Conservation (phyloP, 1,140 invertebrate genomes). For the Eumeta japonica region DNA sequence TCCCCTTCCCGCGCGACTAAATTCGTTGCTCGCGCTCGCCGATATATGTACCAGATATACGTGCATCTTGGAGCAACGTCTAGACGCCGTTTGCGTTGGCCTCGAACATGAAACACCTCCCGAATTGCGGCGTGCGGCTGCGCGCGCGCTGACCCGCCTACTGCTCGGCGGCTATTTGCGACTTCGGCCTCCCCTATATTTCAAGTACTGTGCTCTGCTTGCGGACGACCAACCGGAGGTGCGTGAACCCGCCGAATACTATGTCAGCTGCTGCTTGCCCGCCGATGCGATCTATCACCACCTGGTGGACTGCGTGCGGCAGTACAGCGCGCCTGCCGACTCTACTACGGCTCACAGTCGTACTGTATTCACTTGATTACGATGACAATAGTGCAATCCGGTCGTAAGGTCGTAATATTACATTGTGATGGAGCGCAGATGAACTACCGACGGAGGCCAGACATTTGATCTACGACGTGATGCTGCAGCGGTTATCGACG, state of each 20-base stretch:
- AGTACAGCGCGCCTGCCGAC: conserved; percentile 30
- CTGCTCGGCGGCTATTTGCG: conserved; percentile 36
- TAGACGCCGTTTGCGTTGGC: conserved; percentile 30
- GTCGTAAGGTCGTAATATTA: too few species aligned
- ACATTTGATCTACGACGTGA: conserved; percentile 47
- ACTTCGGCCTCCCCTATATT: conserved; percentile 38
- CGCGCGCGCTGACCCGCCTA: conserved; percentile 29
- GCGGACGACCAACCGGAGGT: conserved; percentile 43
- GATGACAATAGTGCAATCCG: too few species aligned
- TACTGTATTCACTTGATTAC: too few species aligned
- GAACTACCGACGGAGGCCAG: conserved; percentile 36
- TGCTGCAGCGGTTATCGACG: conserved; percentile 42
- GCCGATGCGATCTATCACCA: conserved; percentile 41
- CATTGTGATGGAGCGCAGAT: too few species aligned
- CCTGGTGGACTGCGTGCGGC: conserved; percentile 39
- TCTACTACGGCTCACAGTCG: too few species aligned
- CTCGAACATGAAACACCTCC: conserved; percentile 13
- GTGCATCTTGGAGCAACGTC: conserved; percentile 38
- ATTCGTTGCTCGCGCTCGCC: conserved; percentile 41
- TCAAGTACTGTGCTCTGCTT: conserved; percentile 36
- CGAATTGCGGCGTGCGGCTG: conserved; percentile 27
- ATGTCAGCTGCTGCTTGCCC: conserved; percentile 40
- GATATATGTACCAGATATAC: conserved; percentile 46
- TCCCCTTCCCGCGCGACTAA: conserved; percentile 33
- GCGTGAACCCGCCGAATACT: conserved; percentile 48